These are phyloP conservation scores for Brachypteracias leptosomus DNA, from an alignment of 2,113 vertebrate genomes.

Conservation along the genomic window DNA sequence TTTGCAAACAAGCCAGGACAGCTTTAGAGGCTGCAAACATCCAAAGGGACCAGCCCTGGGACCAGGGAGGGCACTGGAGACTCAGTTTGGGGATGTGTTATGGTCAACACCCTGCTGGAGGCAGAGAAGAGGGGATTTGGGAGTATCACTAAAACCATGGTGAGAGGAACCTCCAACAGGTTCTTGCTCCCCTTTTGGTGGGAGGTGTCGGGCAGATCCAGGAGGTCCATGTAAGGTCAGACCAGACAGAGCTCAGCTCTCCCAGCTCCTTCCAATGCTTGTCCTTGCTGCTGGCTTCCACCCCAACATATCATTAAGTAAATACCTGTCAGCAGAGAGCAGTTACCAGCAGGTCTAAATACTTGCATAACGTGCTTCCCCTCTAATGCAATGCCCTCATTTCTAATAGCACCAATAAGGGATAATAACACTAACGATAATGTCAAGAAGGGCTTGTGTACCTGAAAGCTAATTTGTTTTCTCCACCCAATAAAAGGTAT, in stretches of 20 bases:
- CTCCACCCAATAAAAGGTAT: slow-evolving; percentile 10
- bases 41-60: not conserved
- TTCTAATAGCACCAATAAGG: slow-evolving; percentile 6
- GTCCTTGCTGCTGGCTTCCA: not conserved
- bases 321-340: slow-evolving; percentile 48
- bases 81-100: not conserved
- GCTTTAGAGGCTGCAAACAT: not conserved
- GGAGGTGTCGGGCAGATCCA: not conserved
- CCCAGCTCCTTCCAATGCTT: not conserved
- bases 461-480: slow-evolving; percentile 46
- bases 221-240: not conserved
- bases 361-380: slow-evolving; percentile 15
- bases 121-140: not conserved
- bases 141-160: not conserved
- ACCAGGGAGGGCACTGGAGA: not conserved
- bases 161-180: not conserved
- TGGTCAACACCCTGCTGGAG: not conserved
- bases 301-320: slow-evolving; percentile 45
- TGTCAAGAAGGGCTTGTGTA: slow-evolving; percentile 32
- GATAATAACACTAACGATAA: slow-evolving; percentile 30
- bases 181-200: not conserved
- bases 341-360: slow-evolving; percentile 34
- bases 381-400: slow-evolving; percentile 14
- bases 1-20: not conserved
- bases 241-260: not conserved